A percentile compares a stretch with the other conserved stretches of the same genome.
These are phyloP conservation scores for Pseudonaja textilis DNA, from an alignment of 2,113 vertebrate genomes.

Conservation along the genomic window DNA sequence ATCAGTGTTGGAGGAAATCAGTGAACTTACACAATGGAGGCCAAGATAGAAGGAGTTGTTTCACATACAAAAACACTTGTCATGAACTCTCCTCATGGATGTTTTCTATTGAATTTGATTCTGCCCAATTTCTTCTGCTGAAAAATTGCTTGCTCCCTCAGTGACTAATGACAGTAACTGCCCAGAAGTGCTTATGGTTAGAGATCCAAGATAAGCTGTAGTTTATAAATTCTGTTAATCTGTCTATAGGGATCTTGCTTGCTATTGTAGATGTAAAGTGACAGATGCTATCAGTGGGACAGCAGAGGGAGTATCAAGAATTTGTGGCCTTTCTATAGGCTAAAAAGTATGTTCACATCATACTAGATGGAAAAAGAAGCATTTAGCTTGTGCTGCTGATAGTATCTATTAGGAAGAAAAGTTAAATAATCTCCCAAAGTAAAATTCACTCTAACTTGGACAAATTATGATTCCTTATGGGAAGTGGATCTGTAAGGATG, in stretches of 20 bases:
- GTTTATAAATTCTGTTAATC: conserved; percentile 59
- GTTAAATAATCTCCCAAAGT: neutral
- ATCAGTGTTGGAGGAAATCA: conserved; percentile 63
- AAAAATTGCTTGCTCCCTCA: conserved; percentile 34
- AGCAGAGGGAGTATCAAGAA: conserved; percentile 19
- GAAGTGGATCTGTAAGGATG: neutral
- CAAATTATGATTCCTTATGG: neutral
- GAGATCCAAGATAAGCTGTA: conserved; percentile 56
- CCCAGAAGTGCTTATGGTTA: conserved; percentile 50
- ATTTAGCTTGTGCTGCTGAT: neutral
- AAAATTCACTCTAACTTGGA: neutral
- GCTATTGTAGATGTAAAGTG: conserved; percentile 40
- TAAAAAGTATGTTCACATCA: neutral
- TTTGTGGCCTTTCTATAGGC: conserved; percentile 16
- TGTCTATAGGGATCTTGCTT: conserved; percentile 43
- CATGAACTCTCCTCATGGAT: conserved; percentile 30
- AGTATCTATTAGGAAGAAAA: neutral
- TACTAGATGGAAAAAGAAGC: neutral
- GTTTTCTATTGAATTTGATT: conserved; percentile 46
- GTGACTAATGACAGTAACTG: conserved; percentile 26
- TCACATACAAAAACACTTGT: conserved; percentile 25
- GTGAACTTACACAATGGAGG: conserved; percentile 39
- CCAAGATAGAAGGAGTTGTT: conserved; percentile 40
- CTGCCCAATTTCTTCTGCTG: neutral
- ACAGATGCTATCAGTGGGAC: conserved; percentile 46